Evolutionary conservation across 2,888 invertebrate species (phyloP), one percentile per base, ranked within the genome.

Genomic region (Camptogramma bilineatum): DNA sequence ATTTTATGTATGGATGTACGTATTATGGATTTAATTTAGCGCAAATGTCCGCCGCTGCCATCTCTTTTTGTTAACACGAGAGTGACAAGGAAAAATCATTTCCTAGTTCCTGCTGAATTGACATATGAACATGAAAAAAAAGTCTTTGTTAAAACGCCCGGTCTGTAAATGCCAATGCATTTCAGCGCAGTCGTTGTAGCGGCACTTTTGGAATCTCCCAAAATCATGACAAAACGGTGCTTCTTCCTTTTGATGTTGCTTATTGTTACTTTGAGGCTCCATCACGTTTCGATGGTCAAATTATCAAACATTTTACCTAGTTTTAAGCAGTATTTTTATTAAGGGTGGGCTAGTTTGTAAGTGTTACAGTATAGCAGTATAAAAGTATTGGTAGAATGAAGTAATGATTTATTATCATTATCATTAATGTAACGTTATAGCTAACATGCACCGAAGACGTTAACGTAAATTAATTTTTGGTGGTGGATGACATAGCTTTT

Each of bases 401-500:
- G 66, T 74, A 72, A 78, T 72, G 72, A 66, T 51, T 47, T 67
- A 62, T 73, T 69, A 69, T 74, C 65, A 75, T 73, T 72, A 62
- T 68, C 70, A 75, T 72, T 77, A 79, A 51, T 62, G 54, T 54
- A 58, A 58, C 55, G 66, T 62, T 68, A 28, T 61, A 66, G 52
- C 54, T 63, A 51, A 60, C 66, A 64, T 63, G 77, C 82, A 82
- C 80, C 78, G 70, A 73, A 74, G 74, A 78, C 72, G 80, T 78
- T 81, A 83, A 79, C 8, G 83, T 85, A 87, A 54, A 81, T 84
- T 86, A 83, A 79, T 81, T 81, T 82, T 82, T 73, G 89, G 90
- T 90, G 90, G 84, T 84, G 90, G 90, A 89, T 85, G 82, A 86
- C 76, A 84, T 85, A 83, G 79, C 83, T 85, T 85, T 87, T 86